These are phyloP conservation scores for Mimachlamys varia DNA, from an alignment of 2,888 invertebrate species.

Conservation along the genomic window DNA sequence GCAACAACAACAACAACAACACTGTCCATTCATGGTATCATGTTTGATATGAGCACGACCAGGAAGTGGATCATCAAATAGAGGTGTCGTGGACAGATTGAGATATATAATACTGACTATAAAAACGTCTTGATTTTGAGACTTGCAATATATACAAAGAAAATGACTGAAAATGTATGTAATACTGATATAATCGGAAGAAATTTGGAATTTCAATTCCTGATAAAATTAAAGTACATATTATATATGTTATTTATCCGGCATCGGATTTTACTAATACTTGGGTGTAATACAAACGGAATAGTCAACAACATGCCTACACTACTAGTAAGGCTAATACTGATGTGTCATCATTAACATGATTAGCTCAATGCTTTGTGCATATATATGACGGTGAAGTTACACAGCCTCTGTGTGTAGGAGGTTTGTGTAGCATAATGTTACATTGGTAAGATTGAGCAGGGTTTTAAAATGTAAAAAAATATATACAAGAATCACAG, in stretches of 20 bases:
- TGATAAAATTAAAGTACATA: too few relatives aligned
- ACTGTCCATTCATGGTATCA: too few relatives aligned
- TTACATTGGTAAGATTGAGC: constrained; percentile 5
- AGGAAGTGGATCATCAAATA: too few relatives aligned
- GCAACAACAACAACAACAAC: not conserved
- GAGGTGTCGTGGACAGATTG: not conserved
- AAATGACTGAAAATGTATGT: too few relatives aligned
- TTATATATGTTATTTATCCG: not conserved
- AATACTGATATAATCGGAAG: not conserved
- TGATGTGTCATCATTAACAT: too few relatives aligned
- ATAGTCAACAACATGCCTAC: not conserved
- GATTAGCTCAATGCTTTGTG: too few relatives aligned
- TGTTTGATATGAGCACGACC: too few relatives aligned
- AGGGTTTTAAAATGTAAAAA: not conserved
- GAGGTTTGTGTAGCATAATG: not conserved
- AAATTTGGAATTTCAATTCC: not conserved
- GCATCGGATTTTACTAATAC: not conserved
- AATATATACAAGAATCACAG: constrained; percentile 36
- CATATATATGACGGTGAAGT: not conserved
- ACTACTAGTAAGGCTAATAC: not conserved
- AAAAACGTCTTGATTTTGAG: not conserved
- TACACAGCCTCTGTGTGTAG: not conserved
- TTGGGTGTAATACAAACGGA: not conserved
- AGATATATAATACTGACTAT: not conserved
- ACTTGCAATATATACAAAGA: not conserved